A percentile compares a stretch with the other conserved stretches of the same genome.
Evolutionary conservation across 2,113 vertebrate species (phyloP).

Genomic region (Zootoca vivipara): DNA sequence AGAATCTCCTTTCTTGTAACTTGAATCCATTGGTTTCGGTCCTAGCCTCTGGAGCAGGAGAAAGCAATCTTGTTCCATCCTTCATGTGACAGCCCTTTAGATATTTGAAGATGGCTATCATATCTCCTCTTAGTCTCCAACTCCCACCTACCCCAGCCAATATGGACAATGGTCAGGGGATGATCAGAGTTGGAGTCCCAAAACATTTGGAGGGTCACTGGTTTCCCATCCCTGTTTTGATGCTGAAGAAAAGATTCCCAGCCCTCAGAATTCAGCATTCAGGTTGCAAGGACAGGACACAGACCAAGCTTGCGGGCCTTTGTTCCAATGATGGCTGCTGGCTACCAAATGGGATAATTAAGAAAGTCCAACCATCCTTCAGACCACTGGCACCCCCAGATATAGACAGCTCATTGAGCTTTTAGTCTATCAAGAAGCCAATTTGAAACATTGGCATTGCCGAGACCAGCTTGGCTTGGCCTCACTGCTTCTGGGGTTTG

Average conservation of each 20-base stretch:
- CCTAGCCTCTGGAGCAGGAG: too few relatives aligned
- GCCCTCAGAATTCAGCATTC: neutral
- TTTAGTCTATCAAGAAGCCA: constrained; percentile 30
- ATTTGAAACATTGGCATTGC: constrained; percentile 41
- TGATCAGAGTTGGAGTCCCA: too few relatives aligned
- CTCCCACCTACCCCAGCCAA: too few relatives aligned
- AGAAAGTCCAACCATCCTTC: constrained; percentile 2
- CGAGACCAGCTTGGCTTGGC: constrained; percentile 41
- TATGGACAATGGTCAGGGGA: too few relatives aligned
- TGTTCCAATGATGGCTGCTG: constrained; percentile 11
- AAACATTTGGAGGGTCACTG: too few relatives aligned
- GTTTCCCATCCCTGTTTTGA: too few relatives aligned
- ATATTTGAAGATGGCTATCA: too few relatives aligned
- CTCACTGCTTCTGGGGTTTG: constrained; percentile 48
- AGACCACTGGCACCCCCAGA: neutral
- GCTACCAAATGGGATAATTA: constrained; percentile 14
- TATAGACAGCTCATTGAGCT: constrained; percentile 29
- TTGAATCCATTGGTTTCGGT: too few relatives aligned
- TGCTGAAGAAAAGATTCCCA: neutral
- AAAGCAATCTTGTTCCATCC: too few relatives aligned
- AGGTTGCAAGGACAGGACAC: neutral
- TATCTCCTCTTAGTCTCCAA: too few relatives aligned
- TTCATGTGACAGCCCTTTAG: too few relatives aligned
- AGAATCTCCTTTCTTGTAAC: too few relatives aligned
- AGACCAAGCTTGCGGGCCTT: neutral